phyloP scores from a whole-genome alignment of 1,140 invertebrate species.

The Antheraea mylitta region DNA sequence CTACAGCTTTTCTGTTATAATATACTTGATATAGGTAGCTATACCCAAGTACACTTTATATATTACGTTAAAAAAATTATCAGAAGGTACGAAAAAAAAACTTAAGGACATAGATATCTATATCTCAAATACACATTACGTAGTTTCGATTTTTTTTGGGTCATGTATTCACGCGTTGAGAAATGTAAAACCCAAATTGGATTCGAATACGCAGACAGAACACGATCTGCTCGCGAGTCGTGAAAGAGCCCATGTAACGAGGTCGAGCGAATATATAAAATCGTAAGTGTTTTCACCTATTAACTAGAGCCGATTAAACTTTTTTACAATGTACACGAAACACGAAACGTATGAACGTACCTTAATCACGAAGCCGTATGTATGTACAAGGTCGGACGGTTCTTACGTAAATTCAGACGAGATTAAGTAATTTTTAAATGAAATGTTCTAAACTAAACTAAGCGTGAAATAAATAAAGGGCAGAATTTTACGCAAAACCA shows the following conservation, averaged over 20 bases:
- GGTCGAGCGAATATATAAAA: neutral
- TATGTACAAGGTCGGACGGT: slow-evolving; percentile 17
- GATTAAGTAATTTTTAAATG: slow-evolving; percentile 15
- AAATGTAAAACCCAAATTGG: neutral
- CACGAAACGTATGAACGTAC: slow-evolving; percentile 8
- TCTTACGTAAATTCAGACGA: slow-evolving; percentile 21
- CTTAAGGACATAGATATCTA: too few species aligned
- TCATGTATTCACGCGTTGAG: too few species aligned
- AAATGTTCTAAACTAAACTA: neutral
- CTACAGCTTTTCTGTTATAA: too few species aligned
- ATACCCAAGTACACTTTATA: too few species aligned
- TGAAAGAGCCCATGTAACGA: neutral
- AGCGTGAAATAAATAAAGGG: neutral
- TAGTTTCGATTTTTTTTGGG: too few species aligned
- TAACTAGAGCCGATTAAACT: neutral
- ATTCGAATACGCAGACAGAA: neutral
- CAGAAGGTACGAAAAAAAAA: too few species aligned
- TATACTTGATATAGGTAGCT: too few species aligned
- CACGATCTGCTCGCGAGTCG: neutral
- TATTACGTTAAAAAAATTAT: too few species aligned
- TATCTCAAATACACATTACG: too few species aligned
- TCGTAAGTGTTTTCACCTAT: slow-evolving; percentile 1
- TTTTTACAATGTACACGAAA: neutral
- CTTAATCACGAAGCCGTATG: slow-evolving; percentile 20
- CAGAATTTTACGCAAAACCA: too few species aligned